Conservation (phyloP, 2,113 vertebrate genomes). For the Pitta sordida region DNA sequence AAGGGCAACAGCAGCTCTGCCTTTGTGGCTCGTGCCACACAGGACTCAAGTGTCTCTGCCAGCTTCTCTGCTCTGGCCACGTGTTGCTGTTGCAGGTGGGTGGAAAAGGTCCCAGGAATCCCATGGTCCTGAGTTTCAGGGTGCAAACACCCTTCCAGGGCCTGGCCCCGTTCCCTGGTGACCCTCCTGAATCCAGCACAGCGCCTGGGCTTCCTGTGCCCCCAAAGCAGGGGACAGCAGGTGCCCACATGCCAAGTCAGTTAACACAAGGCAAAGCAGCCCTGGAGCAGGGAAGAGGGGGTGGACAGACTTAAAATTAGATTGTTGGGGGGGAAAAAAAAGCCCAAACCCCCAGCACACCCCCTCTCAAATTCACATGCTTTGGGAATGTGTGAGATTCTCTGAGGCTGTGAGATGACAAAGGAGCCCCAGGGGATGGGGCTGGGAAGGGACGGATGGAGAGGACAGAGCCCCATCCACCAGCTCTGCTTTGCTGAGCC, state of each 20-base stretch:
- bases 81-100: not conserved
- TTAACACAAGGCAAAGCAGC: not conserved
- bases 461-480: not conserved
- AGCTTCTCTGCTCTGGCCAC: not conserved
- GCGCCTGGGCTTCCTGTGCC: not conserved
- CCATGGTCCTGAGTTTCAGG: not conserved
- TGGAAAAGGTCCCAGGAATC: not conserved
- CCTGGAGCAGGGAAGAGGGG: not conserved
- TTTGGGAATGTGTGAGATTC: not conserved
- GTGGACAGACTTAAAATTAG: not conserved
- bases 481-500: not conserved
- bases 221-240: not conserved
- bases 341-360: not conserved
- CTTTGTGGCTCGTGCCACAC: not conserved
- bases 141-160: not conserved
- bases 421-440: not conserved
- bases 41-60: not conserved
- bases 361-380: not conserved
- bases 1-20: not conserved
- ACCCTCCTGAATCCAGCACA: not conserved
- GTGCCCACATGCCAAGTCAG: not conserved
- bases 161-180: rapidly evolving
- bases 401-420: not conserved
- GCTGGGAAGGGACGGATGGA: not conserved
- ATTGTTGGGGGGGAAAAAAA: not conserved